A percentile compares a stretch with the other conserved stretches of the same genome.
Evolutionary conservation across 2,797 vertebrate genomes (phyloP).

Genomic region (Eleutherodactylus coqui): DNA sequence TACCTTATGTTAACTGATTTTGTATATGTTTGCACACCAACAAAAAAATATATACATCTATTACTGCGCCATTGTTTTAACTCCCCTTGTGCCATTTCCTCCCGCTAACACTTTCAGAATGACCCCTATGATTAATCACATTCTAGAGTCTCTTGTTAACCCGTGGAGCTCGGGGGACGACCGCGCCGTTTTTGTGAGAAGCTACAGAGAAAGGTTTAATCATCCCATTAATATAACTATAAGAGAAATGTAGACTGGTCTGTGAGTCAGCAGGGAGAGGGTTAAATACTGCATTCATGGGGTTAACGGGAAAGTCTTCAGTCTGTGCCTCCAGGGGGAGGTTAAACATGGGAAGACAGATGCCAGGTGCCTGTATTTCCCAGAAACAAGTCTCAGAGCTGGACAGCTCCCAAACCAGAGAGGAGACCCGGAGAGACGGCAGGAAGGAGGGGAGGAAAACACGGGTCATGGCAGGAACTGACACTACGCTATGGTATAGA

Average conservation of each 20-base stretch:
- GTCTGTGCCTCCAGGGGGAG: slow-evolving; percentile 33
- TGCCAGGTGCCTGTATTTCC: slow-evolving; percentile 55
- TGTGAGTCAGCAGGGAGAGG: not conserved
- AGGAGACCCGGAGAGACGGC: not conserved
- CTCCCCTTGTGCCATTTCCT: not conserved
- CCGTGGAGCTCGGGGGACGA: not conserved
- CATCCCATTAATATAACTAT: no score
- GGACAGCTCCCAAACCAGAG: slow-evolving; percentile 49
- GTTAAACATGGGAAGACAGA: slow-evolving; percentile 29
- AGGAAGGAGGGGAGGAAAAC: slow-evolving; percentile 14
- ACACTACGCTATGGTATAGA: slow-evolving; percentile 15
- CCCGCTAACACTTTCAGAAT: not conserved
- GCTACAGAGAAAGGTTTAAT: not conserved
- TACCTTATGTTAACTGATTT: no score
- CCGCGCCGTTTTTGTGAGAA: not conserved
- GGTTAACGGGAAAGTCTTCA: slow-evolving; percentile 41
- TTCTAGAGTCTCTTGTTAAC: not conserved
- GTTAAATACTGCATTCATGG: not conserved
- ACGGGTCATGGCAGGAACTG: slow-evolving; percentile 16
- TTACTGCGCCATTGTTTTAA: not conserved
- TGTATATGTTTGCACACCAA: no score
- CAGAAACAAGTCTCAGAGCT: slow-evolving; percentile 49
- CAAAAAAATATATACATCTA: no score
- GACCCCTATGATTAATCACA: not conserved
- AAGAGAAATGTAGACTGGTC: not conserved